Evolutionary conservation across 2,888 invertebrate genomes (phyloP).

Genomic region (Phyllotreta cruciferae): DNA sequence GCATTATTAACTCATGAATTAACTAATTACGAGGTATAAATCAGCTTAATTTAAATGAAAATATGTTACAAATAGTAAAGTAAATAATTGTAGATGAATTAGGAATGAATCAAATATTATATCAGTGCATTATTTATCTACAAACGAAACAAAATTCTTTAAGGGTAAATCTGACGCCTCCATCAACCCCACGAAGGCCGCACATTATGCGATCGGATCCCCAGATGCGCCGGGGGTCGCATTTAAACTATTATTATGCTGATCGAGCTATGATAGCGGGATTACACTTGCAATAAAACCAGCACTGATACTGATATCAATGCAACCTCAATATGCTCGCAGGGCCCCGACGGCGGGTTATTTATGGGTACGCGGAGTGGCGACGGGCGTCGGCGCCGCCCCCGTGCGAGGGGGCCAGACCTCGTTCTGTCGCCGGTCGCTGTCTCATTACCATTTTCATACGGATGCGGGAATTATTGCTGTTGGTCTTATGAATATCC

Average conservation of each 20-base stretch:
- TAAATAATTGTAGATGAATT: too few species aligned
- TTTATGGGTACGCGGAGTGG: constrained; percentile 56
- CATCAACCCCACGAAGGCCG: constrained; percentile 4
- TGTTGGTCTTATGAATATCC: too few species aligned
- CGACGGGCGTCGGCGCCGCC: constrained; percentile 52
- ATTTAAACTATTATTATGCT: constrained; percentile 62
- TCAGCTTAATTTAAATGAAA: too few species aligned
- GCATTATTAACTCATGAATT: too few species aligned
- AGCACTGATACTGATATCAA: constrained; percentile 60
- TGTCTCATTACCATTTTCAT: constrained; percentile 34
- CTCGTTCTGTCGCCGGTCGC: constrained; percentile 13
- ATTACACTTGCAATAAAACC: constrained; percentile 62
- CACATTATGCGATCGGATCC: constrained; percentile 40
- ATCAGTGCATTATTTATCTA: not conserved
- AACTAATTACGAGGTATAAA: too few species aligned
- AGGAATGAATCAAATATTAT: too few species aligned
- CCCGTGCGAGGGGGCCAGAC: constrained; percentile 37
- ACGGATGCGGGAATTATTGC: not conserved
- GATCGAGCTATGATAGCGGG: constrained; percentile 61
- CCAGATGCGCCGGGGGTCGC: constrained; percentile 57
- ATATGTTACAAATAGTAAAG: too few species aligned
- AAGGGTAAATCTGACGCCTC: constrained; percentile 1
- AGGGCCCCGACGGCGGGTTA: constrained; percentile 48
- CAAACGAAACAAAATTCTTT: constrained; percentile 4
- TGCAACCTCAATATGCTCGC: constrained; percentile 61